Evolutionary conservation across 1,140 invertebrate species (phyloP), one percentile per base, ranked within the genome.

Genomic region (Heterodera carotae): DNA sequence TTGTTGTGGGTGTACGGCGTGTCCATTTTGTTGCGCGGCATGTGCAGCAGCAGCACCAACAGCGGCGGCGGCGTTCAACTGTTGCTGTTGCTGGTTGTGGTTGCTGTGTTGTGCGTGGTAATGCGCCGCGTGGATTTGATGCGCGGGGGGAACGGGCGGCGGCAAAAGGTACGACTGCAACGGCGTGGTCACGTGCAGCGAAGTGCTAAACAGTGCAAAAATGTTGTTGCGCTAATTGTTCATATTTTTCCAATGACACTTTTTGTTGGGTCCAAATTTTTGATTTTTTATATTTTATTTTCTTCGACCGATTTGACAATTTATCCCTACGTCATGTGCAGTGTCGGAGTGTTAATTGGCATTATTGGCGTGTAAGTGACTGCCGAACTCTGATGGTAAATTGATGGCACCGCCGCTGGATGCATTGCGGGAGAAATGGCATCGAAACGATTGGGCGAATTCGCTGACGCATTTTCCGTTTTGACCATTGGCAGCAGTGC

Each of bases 161-260:
- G 25, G 53, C 18, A 74, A 64, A 43, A 64, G 27, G 34, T 74
- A 74, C n/a, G 72, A 33, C 64, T 78, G 77, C 33, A 78, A 31
- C 69, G 77, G 68, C 29, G 77, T 78, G 43, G 77, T 78, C 34
- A 78, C 53, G 59, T 78, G 77, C 34, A 78, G 53, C 22, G 77
- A 78, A 10, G 77, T 78, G 29, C 62, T 78, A 64, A 64, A 74
- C 2, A 29, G 7, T 60, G 10, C 7, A 48, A n/a, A n/a, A n/a
- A n/a, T n/a, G n/a, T n/a, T n/a, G n/a, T n/a, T n/a, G n/a, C n/a
- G n/a, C n/a, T n/a, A n/a, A n/a, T n/a, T n/a, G n/a, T n/a, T n/a
- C n/a, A n/a, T n/a, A n/a, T n/a, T n/a, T n/a, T n/a, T n/a, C n/a
- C n/a, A n/a, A n/a, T n/a, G n/a, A n/a, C n/a, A n/a, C n/a, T n/a